phyloP scores from a whole-genome alignment of 2,888 invertebrate species.

The Formica aserva region DNA sequence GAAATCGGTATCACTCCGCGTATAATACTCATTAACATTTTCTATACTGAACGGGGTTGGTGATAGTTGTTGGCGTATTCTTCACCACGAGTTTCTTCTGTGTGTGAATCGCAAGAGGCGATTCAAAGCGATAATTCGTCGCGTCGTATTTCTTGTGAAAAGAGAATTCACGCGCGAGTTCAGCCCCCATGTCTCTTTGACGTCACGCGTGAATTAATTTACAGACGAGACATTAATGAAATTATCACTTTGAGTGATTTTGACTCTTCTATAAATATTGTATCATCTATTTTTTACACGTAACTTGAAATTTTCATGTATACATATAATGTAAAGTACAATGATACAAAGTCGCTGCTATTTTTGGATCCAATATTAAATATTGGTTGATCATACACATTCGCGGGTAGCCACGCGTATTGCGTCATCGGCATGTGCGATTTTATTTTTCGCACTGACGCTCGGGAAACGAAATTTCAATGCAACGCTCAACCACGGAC shows the following conservation, averaged over 20 bases:
- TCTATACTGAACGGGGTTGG: slow-evolving; percentile 9
- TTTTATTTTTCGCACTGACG: slow-evolving; percentile 32
- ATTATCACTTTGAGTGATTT: not conserved
- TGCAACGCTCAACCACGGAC: not conserved
- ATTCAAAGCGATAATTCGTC: slow-evolving; percentile 20
- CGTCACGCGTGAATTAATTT: slow-evolving; percentile 6
- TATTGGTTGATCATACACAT: not conserved
- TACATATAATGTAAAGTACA: not conserved
- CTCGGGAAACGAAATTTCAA: slow-evolving; percentile 29
- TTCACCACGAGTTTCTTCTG: slow-evolving; percentile 19
- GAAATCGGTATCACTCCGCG: slow-evolving; percentile 15
- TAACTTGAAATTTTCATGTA: not conserved
- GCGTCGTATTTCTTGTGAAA: not conserved
- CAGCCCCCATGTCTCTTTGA: slow-evolving; percentile 14
- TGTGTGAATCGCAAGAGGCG: not conserved
- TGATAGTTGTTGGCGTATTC: slow-evolving; percentile 51
- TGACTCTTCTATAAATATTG: not conserved
- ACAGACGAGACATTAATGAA: not conserved
- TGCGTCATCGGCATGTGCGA: not conserved
- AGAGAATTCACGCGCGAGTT: slow-evolving; percentile 18
- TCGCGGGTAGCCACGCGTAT: not conserved
- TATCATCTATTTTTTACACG: not conserved
- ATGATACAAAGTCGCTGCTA: not conserved
- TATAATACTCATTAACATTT: slow-evolving; percentile 61
- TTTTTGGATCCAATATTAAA: not conserved